Evolutionary conservation across 2,797 vertebrate species (phyloP), one percentile per base, ranked within the genome.

Genomic region (Paramormyrops hopkinsi): DNA sequence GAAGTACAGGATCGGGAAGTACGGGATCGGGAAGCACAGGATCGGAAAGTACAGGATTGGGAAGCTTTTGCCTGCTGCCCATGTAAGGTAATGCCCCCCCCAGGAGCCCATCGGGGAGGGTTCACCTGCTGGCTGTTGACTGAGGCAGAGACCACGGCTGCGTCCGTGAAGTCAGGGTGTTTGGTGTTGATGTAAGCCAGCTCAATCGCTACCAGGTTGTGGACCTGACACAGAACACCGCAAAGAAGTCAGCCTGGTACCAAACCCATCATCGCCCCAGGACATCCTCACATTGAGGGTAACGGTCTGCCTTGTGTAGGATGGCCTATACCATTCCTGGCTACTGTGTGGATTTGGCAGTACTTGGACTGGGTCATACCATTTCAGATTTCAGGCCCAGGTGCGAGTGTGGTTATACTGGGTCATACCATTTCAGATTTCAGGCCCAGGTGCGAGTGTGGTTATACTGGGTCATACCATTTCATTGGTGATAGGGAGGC

Each of bases 111-210:
- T 12, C 29, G 2, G 9, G 85, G 12, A 19, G 17, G 56, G 50
- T 29, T 84, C 93, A 96, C 97, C 96, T 97, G 96, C 90, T 96
- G 95, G 92, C 93, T 96, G 95, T 96, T 97, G 92, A 97, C 95
- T 8, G 96, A 96, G 46, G 96, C 96, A 0, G 96, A 97, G 87
- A 97, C 96, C 91, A 97, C 94, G 0, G 95, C 95, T 8, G 96
- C 96, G 50, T 97, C 97, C 0, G 95, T 95, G 92, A 97, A 97
- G 92, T 97, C 96, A 0, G 97, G 97, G 92, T 97, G 97, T 90
- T 97, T 97, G n/a, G 96, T 97, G 92, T 97, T 97, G 93, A 97
- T 96, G 89, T 97, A 97, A 41, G 96, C 96, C 4, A 97, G 94
- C 91, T 97, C 97, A 88, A 97, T 97, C 14, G 96, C 94, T 84